Percentiles rank a stretch among this genome's conserved stretches.
Evolutionary conservation across 2,113 vertebrate species (phyloP).

Genomic region (Dolichallabes microphthalmus): DNA sequence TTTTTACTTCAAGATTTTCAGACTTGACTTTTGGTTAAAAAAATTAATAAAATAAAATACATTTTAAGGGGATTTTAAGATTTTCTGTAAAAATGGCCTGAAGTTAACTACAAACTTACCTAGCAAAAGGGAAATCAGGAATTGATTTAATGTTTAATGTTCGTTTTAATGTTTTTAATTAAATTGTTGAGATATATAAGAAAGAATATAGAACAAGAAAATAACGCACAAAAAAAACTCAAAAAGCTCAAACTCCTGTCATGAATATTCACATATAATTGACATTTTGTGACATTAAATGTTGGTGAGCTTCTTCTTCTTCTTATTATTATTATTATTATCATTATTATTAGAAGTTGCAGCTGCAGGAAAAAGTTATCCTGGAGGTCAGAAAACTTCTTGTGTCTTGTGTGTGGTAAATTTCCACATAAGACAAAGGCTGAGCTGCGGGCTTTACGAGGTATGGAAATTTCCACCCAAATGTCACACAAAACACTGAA

Average conservation of each 20-base stretch:
- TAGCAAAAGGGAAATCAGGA: neutral
- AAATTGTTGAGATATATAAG: no score
- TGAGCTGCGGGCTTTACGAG: neutral
- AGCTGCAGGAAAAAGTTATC: no score
- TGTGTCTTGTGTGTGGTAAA: neutral
- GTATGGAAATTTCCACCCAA: neutral
- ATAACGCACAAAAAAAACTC: no score
- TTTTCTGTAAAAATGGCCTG: no score
- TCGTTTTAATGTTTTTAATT: neutral
- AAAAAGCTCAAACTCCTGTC: no score
- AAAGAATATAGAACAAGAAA: neutral
- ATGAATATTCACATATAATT: no score
- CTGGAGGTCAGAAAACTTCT: neutral
- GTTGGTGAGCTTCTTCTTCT: neutral
- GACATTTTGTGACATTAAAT: neutral
- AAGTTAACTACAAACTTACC: neutral
- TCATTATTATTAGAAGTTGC: no score
- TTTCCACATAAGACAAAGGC: neutral
- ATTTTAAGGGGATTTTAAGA: no score
- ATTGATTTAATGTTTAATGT: neutral
- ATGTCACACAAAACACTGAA: slow-evolving; percentile 1
- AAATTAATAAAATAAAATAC: no score
- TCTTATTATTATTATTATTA: neutral
- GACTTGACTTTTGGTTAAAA: no score
- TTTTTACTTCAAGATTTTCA: neutral